A percentile compares a stretch with the other conserved stretches of the same genome.
These are phyloP conservation scores for Alcis repandata DNA, from an alignment of 2,888 invertebrate species.

Conservation along the genomic window DNA sequence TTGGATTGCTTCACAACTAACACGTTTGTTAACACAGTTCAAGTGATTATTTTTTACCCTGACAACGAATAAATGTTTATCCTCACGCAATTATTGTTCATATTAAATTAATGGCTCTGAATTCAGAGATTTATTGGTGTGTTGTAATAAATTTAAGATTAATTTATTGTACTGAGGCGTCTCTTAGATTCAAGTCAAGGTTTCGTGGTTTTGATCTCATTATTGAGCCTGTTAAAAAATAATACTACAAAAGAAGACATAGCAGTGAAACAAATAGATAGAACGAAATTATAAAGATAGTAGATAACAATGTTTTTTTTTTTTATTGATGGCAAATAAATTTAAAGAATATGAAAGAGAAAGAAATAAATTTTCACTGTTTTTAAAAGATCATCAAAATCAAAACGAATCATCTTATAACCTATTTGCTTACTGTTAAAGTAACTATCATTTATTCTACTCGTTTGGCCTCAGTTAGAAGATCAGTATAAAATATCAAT, in stretches of 20 bases:
- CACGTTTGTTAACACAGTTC: constrained; percentile 76
- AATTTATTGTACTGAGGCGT: neutral
- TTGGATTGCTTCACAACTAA: constrained; percentile 83
- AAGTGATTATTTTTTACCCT: constrained; percentile 73
- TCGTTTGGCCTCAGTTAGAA: constrained; percentile 8
- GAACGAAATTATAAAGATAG: no score
- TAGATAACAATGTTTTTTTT: no score
- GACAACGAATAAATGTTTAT: constrained; percentile 78
- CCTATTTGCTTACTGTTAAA: constrained; percentile 21
- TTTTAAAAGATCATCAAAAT: no score
- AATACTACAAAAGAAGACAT: no score
- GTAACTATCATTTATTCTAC: constrained; percentile 17
- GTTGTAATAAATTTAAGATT: constrained; percentile 58
- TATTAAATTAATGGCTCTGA: constrained; percentile 67
- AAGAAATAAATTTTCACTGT: no score
- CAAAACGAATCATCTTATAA: neutral
- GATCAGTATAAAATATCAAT: constrained; percentile 8
- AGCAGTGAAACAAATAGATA: no score
- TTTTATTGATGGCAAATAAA: no score
- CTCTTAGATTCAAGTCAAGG: neutral
- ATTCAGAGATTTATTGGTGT: constrained; percentile 63
- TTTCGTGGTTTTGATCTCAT: no score
- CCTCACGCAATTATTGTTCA: constrained; percentile 81
- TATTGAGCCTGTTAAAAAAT: no score
- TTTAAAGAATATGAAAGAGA: no score